Evolutionary conservation across 2,797 vertebrate genomes (phyloP), one percentile per base, ranked within the genome.

Genomic region (Octomys mimax): DNA sequence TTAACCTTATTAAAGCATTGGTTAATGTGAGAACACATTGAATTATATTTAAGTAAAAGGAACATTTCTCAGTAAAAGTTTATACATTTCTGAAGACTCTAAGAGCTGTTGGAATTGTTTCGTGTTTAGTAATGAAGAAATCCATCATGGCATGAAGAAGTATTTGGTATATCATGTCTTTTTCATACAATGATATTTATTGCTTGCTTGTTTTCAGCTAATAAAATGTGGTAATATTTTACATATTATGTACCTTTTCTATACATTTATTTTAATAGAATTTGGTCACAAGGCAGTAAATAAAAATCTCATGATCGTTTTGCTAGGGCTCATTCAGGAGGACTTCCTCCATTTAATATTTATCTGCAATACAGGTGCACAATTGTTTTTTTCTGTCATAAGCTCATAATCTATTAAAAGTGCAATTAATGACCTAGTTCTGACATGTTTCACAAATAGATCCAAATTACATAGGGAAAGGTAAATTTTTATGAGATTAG

Each of bases 51-150:
- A 84, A 49, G 24, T 36, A 36, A 12, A 6, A 39, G 13, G 21
- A 87, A 46, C 2, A 39, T 36, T 81, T 46, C 9, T 57, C 21
- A 68, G 16, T 39, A 49, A 1, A 26, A 42, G 36, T 71, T 16
- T 71, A 4, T 33, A 28, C 0, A 0, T 82, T 61, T 54, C 42
- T 70, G 33, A 57, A 42, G 57, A 19, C 28, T 16, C 26, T 4
- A 93, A 78, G 11, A 57, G 2, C 26, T 89, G 19, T 10, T 86
- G 31, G 8, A 33, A 11, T 42, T 71, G 31, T 59, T 81, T 86
- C 49, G 70, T 95, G 26, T 54, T 91, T 62, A 88, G n/a, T 91
- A 88, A 70, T 52, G 26, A 73, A 57, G 13, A 54, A 91, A 75
- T 33, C 22, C 28, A 28, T 5, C 0, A 10, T 39, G 21, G 1